Evolutionary conservation across 2,113 vertebrate species (phyloP).

Genomic region (Sinocyclocheilus rhinocerous): DNA sequence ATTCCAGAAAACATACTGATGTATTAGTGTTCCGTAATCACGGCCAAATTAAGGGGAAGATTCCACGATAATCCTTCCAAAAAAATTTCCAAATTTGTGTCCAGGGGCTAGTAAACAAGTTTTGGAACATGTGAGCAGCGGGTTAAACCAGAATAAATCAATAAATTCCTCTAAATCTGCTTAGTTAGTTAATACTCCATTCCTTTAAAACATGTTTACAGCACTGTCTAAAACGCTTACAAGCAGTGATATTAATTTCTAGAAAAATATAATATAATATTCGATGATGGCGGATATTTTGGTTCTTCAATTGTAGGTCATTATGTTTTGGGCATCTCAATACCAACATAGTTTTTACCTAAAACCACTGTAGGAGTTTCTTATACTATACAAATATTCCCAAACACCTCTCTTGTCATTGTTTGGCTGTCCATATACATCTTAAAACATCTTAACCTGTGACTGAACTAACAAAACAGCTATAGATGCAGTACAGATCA

Average conservation of each 20-base stretch:
- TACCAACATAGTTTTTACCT: background rate
- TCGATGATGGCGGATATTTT: background rate
- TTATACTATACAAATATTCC: background rate
- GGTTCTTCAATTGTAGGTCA: background rate
- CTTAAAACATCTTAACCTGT: background rate
- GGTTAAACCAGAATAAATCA: slow-evolving; percentile 60
- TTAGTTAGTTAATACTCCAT: slow-evolving; percentile 76
- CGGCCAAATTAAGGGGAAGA: slow-evolving; percentile 73
- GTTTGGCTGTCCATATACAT: background rate
- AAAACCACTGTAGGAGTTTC: background rate
- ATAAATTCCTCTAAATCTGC: slow-evolving; percentile 57
- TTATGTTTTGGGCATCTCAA: background rate
- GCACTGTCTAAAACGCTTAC: slow-evolving; percentile 76
- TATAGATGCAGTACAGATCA: background rate
- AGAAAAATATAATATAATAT: background rate
- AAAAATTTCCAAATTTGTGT: slow-evolving; percentile 65
- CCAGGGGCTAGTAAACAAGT: slow-evolving; percentile 61
- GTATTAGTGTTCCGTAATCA: slow-evolving; percentile 70
- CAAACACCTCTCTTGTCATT: background rate
- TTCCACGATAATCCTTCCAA: slow-evolving; percentile 73
- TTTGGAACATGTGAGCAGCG: slow-evolving; percentile 70
- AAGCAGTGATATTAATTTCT: slow-evolving; percentile 67
- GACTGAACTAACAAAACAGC: background rate
- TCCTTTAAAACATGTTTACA: slow-evolving; percentile 74
- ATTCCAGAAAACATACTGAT: slow-evolving; percentile 8